Evolutionary conservation across 2,888 invertebrate genomes (phyloP), one percentile per base, ranked within the genome.

Genomic region (Nasonia oneida): DNA sequence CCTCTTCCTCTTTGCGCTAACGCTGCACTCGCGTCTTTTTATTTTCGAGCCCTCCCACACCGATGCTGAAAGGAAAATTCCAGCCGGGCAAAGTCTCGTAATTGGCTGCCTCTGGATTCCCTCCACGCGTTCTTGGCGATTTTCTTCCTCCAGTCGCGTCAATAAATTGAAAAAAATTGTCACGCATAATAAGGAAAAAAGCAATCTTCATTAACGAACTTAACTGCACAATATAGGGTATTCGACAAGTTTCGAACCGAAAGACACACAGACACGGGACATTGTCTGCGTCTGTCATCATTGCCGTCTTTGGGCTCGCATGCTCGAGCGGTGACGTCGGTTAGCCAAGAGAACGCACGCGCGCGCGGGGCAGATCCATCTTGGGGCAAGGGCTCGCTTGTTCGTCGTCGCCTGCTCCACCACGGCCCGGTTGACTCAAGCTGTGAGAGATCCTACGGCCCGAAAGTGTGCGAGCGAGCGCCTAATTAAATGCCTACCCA

Each of bases 401-500:
- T 37, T 67, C 67, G 29, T 67, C 67, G 29, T 67, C 67, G 57
- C 57, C 23, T 61, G 57, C 10, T 61, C 23, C 67, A 67, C 29
- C 67, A 67, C 81, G 57, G 71, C 57, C 83, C 77, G 64, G 89
- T 89, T 90, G 89, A 89, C 86, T 88, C 89, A 89, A 89, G 88
- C 88, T 87, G 88, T 86, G 82, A 29, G 79, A 87, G 87, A 84
- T 89, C 89, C 88, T 90, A 89, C 89, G 89, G 47, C 79, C 87
- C 85, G 73, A 73, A 73, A 73, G 73, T 23, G 39, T 42, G 74
- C 85, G 81, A 76, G 83, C 80, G 82, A 85, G 87, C 85, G 89
- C 86, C 89, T 90, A 90, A 90, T 90, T 90, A 90, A 90, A 88
- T 87, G 88, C 87, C 87, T 89, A 88, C 87, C 87, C 88, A 88